Percentiles rank a stretch among this genome's conserved stretches.
Conservation (phyloP, 92 coral and sea anemone species). For the Epizoanthus rinbou region DNA sequence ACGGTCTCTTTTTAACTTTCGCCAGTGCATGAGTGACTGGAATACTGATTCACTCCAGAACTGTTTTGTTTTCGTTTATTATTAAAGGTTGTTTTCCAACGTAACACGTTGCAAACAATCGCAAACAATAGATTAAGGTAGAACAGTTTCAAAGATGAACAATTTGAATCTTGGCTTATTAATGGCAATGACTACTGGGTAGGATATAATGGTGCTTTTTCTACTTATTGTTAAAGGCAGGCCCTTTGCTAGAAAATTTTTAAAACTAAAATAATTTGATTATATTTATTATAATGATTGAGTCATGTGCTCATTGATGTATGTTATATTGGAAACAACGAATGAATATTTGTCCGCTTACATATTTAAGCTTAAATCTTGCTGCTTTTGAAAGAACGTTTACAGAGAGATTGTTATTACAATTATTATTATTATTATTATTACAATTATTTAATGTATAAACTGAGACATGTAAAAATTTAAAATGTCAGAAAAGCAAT, state of each 20-base stretch:
- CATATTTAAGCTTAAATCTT: background rate
- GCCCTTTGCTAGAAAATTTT: constrained; percentile 14
- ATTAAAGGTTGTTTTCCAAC: no score
- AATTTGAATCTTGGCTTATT: background rate
- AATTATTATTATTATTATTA: background rate
- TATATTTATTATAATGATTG: constrained; percentile 5
- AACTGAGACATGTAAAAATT: background rate
- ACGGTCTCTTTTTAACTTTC: no score
- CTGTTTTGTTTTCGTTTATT: no score
- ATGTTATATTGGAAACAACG: background rate
- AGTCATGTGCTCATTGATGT: background rate
- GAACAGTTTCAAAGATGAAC: background rate
- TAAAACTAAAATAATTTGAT: background rate
- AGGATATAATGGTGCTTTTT: background rate
- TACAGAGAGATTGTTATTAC: background rate
- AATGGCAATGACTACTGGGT: background rate
- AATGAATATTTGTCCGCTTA: background rate
- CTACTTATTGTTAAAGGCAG: constrained; percentile 31
- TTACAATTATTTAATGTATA: constrained; percentile 3
- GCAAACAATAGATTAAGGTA: no score
- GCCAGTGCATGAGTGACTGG: no score
- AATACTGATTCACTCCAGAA: no score
- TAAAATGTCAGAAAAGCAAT: background rate
- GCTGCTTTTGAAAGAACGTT: background rate
- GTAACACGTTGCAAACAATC: no score